Evolutionary conservation across 2,888 invertebrate species (phyloP).

Genomic region (Megamerina dolium): DNA sequence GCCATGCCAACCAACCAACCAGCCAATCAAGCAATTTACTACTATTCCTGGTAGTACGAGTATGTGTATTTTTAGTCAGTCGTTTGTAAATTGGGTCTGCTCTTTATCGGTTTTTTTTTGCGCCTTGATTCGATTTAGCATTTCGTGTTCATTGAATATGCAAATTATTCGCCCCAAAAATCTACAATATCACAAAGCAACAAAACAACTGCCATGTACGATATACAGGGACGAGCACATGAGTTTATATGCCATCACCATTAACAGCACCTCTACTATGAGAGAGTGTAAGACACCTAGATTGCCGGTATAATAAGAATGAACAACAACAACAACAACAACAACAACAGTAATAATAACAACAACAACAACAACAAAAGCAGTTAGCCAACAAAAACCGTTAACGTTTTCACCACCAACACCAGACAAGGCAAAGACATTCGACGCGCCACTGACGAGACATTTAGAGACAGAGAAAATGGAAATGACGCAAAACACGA

Average conservation of each 20-base stretch:
- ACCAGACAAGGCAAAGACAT: conserved; percentile 26
- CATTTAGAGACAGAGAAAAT: conserved; percentile 21
- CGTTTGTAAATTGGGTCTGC: too few relatives aligned
- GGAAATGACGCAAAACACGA: conserved; percentile 11
- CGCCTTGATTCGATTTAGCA: too few relatives aligned
- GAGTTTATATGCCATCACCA: too few relatives aligned
- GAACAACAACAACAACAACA: not conserved
- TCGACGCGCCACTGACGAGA: conserved; percentile 27
- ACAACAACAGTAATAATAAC: conserved; percentile 1
- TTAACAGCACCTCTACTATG: not conserved
- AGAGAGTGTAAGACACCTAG: too few relatives aligned
- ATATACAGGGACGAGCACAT: too few relatives aligned
- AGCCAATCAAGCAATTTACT: too few relatives aligned
- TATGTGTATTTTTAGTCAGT: too few relatives aligned
- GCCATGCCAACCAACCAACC: too few relatives aligned
- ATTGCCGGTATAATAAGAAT: too few relatives aligned
- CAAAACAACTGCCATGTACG: conserved; percentile 15
- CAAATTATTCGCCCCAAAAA: conserved; percentile 37
- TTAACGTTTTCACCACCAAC: conserved; percentile 3
- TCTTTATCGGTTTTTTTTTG: too few relatives aligned
- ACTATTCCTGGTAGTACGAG: too few relatives aligned
- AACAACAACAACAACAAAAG: not conserved
- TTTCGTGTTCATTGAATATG: conserved; percentile 43
- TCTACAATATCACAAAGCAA: conserved; percentile 19
- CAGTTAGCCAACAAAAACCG: too few relatives aligned